Percentiles rank a stretch among this genome's conserved stretches.
These are phyloP conservation scores for Haemorhous mexicanus DNA, from an alignment of 2,113 vertebrate species.

Conservation along the genomic window DNA sequence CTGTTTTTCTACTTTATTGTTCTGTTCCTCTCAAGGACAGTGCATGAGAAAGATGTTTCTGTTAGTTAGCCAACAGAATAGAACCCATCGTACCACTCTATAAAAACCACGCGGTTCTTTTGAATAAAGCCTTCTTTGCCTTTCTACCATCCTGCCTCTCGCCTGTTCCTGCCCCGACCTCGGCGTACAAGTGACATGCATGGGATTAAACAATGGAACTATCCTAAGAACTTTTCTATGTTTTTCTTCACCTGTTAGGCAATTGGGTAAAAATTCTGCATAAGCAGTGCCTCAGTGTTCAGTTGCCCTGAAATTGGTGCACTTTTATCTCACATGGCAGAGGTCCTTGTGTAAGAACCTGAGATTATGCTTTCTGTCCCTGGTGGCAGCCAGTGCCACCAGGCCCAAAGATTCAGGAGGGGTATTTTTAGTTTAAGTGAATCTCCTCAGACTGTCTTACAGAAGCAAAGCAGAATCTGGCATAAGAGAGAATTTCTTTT, in stretches of 20 bases:
- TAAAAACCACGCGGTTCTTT: no score
- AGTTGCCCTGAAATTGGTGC: not conserved
- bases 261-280: not conserved
- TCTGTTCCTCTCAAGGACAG: no score
- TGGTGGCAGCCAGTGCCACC: not conserved
- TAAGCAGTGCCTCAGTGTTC: not conserved
- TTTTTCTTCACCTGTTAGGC: not conserved
- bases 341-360: not conserved
- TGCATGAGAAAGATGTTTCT: no score
- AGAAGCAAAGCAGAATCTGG: not conserved
- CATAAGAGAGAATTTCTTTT: not conserved
- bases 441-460: not conserved
- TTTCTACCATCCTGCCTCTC: no score
- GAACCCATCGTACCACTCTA: no score
- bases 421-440: not conserved
- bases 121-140: no score
- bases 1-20: no score
- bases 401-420: not conserved
- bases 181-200: no score
- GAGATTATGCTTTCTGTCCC: not conserved
- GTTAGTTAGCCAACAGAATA: no score
- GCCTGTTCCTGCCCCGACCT: no score
- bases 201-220: not conserved
- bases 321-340: not conserved
- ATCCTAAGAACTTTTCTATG: not conserved